Percentiles rank a stretch among this genome's conserved stretches.
phyloP scores from a whole-genome alignment of 2,888 invertebrate genomes.

The Cheilosia vernalis region DNA sequence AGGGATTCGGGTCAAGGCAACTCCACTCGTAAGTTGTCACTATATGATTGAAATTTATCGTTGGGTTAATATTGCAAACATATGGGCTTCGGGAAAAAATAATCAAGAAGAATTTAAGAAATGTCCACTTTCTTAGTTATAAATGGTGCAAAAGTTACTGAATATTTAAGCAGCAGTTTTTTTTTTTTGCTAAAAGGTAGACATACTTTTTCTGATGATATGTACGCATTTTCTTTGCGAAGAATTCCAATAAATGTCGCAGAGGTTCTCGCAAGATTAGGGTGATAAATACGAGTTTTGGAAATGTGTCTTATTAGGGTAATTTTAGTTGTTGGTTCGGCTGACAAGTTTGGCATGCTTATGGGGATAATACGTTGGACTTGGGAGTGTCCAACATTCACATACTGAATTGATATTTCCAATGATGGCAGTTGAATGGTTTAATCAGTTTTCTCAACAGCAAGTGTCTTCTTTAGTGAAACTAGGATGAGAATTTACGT shows the following conservation, averaged over 20 bases:
- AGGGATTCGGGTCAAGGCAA: constrained; percentile 71
- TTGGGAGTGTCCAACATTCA: no score
- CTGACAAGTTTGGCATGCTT: neutral
- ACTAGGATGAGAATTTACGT: no score
- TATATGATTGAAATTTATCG: constrained; percentile 64
- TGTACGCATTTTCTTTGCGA: constrained; percentile 10
- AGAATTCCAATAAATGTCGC: constrained; percentile 13
- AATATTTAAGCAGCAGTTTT: constrained; percentile 22
- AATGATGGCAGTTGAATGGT: no score
- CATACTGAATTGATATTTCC: no score
- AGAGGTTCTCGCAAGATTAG: neutral
- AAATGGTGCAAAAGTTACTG: constrained; percentile 28
- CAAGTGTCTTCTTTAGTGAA: no score
- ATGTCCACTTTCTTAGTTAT: constrained; percentile 11
- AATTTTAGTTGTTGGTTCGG: neutral
- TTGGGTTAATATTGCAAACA: constrained; percentile 61
- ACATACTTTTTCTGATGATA: neutral
- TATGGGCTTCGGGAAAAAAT: constrained; percentile 25
- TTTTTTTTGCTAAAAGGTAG: neutral
- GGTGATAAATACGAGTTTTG: neutral
- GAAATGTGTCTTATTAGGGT: neutral
- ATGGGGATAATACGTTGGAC: no score
- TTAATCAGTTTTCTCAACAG: no score
- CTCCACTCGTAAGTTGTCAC: neutral
- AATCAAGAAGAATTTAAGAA: neutral